These are phyloP conservation scores for Aurelia aurita DNA, from an alignment of 30 jellyfish, hydroid and myxozoan genomes.

Conservation along the genomic window DNA sequence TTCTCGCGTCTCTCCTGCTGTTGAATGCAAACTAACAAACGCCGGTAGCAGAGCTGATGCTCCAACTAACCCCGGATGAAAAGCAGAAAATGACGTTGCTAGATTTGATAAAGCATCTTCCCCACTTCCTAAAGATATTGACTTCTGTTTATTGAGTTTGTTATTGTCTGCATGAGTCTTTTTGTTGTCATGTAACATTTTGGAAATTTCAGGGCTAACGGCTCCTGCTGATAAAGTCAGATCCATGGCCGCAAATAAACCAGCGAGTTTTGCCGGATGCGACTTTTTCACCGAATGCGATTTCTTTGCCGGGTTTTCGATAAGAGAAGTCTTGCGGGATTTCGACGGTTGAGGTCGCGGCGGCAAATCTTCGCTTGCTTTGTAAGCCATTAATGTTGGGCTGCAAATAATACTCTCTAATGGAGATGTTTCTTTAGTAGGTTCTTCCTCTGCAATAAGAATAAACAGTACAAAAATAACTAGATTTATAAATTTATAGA, in stretches of 20 bases:
- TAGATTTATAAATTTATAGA: too few species aligned
- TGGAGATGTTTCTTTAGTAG: background rate
- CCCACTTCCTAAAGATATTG: slow-evolving; percentile 44
- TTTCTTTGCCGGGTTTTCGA: too few species aligned
- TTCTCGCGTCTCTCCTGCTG: background rate
- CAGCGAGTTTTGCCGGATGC: slow-evolving; percentile 75
- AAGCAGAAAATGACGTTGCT: slow-evolving; percentile 44
- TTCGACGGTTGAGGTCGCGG: slow-evolving; percentile 47
- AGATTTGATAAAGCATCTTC: slow-evolving; percentile 29
- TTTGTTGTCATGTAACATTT: slow-evolving; percentile 32
- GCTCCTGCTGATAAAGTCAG: slow-evolving; percentile 87
- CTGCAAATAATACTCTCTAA: slow-evolving; percentile 35
- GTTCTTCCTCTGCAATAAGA: slow-evolving; percentile 6
- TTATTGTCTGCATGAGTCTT: background rate
- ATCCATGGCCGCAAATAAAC: slow-evolving; percentile 86
- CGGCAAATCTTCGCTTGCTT: slow-evolving; percentile 45
- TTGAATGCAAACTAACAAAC: slow-evolving; percentile 1
- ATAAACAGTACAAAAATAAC: too few species aligned
- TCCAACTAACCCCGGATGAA: slow-evolving; percentile 50
- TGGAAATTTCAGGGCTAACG: slow-evolving; percentile 72
- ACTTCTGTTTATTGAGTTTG: background rate
- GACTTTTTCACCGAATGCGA: background rate
- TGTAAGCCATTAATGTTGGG: slow-evolving; percentile 62
- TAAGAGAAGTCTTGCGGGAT: background rate
- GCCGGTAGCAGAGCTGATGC: slow-evolving; percentile 63